A percentile compares a stretch with the other conserved stretches of the same genome.
phyloP scores from a whole-genome alignment of 64 coral and sea anemone genomes.

The Catalaphyllia jardinei region DNA sequence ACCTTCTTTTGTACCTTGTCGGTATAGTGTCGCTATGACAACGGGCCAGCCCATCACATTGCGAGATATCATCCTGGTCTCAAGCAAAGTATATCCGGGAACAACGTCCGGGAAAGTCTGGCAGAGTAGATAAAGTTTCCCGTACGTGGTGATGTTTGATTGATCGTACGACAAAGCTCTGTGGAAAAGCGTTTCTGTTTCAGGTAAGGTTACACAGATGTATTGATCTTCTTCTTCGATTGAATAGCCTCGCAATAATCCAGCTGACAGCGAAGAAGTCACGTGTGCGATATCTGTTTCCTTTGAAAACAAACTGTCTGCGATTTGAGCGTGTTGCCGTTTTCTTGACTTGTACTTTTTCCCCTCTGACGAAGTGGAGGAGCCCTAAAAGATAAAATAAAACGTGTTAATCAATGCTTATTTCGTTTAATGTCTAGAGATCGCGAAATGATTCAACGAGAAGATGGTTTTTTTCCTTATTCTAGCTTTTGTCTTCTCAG shows the following conservation, averaged over 20 bases:
- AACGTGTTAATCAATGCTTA: neutral
- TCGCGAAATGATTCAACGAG: too few species aligned
- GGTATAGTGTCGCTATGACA: slow-evolving; percentile 88
- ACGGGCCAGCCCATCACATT: slow-evolving; percentile 87
- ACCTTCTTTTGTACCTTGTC: slow-evolving; percentile 75
- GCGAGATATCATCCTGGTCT: slow-evolving; percentile 87
- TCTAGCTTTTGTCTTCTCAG: too few species aligned
- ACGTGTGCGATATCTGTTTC: neutral
- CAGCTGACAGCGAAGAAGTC: slow-evolving; percentile 11
- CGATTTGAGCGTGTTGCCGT: neutral
- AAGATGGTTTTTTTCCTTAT: too few species aligned
- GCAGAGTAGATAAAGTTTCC: slow-evolving; percentile 87
- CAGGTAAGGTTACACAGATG: slow-evolving; percentile 74
- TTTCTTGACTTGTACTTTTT: slow-evolving; percentile 40
- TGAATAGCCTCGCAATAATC: slow-evolving; percentile 69
- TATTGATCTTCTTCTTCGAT: slow-evolving; percentile 79
- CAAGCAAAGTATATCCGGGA: slow-evolving; percentile 89
- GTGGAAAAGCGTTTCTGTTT: slow-evolving; percentile 68
- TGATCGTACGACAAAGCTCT: slow-evolving; percentile 68
- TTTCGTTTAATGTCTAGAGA: too few species aligned
- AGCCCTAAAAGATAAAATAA: neutral
- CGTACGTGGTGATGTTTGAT: slow-evolving; percentile 49
- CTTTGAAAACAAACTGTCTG: neutral
- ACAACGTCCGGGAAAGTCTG: slow-evolving; percentile 83
- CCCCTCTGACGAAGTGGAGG: neutral